Evolutionary conservation across 2,888 invertebrate genomes (phyloP), one percentile per base, ranked within the genome.

Genomic region (Furcula furcula): DNA sequence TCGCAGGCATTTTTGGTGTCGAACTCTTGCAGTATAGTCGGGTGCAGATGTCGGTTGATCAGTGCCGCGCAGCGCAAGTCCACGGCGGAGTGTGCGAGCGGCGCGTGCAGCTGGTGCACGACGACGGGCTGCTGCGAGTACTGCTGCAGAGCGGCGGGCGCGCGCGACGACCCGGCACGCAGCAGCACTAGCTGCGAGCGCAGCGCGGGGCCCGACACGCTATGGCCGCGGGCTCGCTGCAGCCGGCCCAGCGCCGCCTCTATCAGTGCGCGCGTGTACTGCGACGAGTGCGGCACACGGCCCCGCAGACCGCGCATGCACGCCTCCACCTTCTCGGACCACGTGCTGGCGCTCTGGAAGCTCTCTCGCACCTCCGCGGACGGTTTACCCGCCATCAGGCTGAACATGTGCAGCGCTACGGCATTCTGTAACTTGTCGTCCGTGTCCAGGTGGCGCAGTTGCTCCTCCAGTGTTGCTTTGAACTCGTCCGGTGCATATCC

Each of bases 261-360:
- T 4, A 80, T 58, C 0, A 67, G 33, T 5, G 54, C 55, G 10
- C 59, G 57, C 0, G 60, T 48, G 38, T 78, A 80, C 38, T 77
- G 77, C 3, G 51, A 40, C 0, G 80, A 70, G 27, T 70, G 56
- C 0, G 60, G 33, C 0, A 71, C 61, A 6, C 42, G 50, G 0
- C 61, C 58, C 14, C 65, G 40, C 7, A 81, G 31, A 1, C 44
- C 36, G 0, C 54, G 50, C n/a, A 75, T 46, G 31, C 50, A 43
- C 26, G 22, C 11, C 4, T 51, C 48, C 9, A 48, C 11, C 27
- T 48, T 55, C 15, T 52, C 25, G 1, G 51, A 7, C 52, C 56
- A 48, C 4, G 38, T 32, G 4, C 1, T 22, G 1, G 26, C 10
- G 5, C 21, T 9, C 15, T 21, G 9, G 3, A 54, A n/a, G 21